Conservation (phyloP, 2,888 invertebrate genomes). For the Nebria salina region DNA sequence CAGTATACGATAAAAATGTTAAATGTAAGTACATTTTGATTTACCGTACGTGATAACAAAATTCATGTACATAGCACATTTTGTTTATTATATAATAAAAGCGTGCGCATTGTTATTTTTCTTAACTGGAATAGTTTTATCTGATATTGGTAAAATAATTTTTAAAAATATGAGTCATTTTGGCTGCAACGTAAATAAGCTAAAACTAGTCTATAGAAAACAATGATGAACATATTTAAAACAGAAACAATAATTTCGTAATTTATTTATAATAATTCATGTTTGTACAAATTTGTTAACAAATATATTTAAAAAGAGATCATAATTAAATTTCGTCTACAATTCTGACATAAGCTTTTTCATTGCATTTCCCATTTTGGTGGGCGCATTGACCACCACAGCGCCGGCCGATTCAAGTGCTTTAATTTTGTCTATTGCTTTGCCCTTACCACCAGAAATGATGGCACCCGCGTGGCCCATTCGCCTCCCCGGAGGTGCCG, state of each 20-base stretch:
- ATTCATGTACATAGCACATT: too few relatives aligned
- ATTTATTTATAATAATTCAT: background rate
- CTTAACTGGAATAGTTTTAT: too few relatives aligned
- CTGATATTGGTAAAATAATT: too few relatives aligned
- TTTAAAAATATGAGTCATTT: too few relatives aligned
- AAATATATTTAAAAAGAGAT: slow-evolving; percentile 6
- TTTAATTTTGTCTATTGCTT: slow-evolving; percentile 93
- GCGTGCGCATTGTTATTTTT: too few relatives aligned
- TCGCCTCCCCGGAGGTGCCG: slow-evolving; percentile 95
- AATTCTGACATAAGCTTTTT: slow-evolving; percentile 78
- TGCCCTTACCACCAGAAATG: slow-evolving; percentile 97
- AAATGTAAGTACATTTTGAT: too few relatives aligned
- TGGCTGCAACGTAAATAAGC: too few relatives aligned
- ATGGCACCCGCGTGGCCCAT: slow-evolving; percentile 99
- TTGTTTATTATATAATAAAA: too few relatives aligned
- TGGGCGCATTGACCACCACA: slow-evolving; percentile 89
- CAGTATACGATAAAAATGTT: too few relatives aligned
- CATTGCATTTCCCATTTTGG: slow-evolving; percentile 88
- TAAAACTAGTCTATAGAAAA: too few relatives aligned
- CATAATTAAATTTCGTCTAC: slow-evolving; percentile 18
- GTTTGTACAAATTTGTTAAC: background rate
- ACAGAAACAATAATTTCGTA: background rate
- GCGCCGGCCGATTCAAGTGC: slow-evolving; percentile 90
- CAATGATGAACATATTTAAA: too few relatives aligned
- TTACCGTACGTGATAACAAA: too few relatives aligned